A percentile compares a stretch with the other conserved stretches of the same genome.
These are phyloP conservation scores for Pseudopleuronectes americanus DNA, from an alignment of 2,797 vertebrate species.

Conservation along the genomic window DNA sequence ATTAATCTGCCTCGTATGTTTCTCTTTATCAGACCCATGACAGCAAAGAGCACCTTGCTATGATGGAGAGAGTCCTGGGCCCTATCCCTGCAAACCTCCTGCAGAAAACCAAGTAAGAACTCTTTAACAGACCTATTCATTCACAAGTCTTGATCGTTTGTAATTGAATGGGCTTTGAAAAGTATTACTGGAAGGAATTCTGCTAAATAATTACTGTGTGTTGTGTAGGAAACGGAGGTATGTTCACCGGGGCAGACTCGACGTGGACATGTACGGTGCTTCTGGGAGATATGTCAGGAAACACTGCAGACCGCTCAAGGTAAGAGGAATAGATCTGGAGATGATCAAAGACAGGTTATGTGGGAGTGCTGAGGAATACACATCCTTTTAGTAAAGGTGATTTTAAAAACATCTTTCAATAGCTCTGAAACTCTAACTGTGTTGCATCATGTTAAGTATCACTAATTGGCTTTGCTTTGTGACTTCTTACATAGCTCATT, in stretches of 20 bases:
- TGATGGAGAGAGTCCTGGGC: conserved; percentile 96
- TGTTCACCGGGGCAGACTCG: conserved; percentile 83
- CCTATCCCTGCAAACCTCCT: conserved; percentile 88
- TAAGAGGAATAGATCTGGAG: conserved; percentile 58
- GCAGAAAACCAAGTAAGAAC: conserved; percentile 87
- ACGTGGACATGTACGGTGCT: conserved; percentile 88
- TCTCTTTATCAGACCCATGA: conserved; percentile 85
- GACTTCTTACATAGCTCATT: neutral
- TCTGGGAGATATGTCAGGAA: conserved; percentile 86
- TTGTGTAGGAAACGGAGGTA: conserved; percentile 86
- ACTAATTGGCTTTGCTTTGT: neutral
- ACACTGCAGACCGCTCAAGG: conserved; percentile 89
- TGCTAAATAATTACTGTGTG: neutral
- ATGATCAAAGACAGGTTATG: too few relatives aligned
- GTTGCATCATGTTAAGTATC: too few relatives aligned
- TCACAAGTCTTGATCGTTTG: too few relatives aligned
- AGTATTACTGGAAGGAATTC: neutral
- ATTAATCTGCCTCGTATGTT: neutral
- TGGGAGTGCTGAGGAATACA: too few relatives aligned
- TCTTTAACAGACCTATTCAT: neutral
- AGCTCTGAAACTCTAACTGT: neutral
- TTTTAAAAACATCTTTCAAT: too few relatives aligned
- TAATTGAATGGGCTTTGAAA: too few relatives aligned
- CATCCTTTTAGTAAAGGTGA: too few relatives aligned
- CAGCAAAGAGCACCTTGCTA: conserved; percentile 95